Conservation (phyloP, 1,140 invertebrate genomes). For the Parapsyche elsis region DNA sequence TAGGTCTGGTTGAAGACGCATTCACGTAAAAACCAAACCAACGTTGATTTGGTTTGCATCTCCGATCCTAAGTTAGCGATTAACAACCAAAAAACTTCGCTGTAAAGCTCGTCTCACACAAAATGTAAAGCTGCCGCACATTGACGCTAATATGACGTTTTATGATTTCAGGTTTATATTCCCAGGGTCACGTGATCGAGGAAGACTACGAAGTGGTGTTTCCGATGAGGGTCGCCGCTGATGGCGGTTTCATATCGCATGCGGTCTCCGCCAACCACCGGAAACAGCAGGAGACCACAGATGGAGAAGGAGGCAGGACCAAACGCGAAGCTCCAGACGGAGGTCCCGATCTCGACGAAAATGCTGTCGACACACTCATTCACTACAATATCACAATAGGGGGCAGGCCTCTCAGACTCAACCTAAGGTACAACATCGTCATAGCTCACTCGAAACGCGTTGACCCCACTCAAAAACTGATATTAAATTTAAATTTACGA, state of each 20-base stretch:
- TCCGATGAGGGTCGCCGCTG: conserved; percentile 48
- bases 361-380: conserved; percentile 27
- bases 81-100: too few relatives aligned
- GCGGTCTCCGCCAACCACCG: conserved; percentile 42
- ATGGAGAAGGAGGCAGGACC: background rate
- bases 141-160: background rate
- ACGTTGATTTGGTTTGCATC: too few relatives aligned
- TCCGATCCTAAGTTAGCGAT: too few relatives aligned
- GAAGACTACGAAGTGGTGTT: conserved; percentile 50
- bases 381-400: conserved; percentile 55
- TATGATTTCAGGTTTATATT: conserved; percentile 48
- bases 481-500: too few relatives aligned
- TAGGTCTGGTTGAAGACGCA: too few relatives aligned
- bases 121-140: background rate
- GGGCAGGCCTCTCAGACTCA: conserved; percentile 43
- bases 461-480: too few relatives aligned
- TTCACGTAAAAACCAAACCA: too few relatives aligned
- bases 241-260: conserved; percentile 53
- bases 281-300: background rate
- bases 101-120: background rate
- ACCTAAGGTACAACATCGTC: conserved; percentile 53
- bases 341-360: conserved; percentile 29
- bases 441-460: too few relatives aligned
- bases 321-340: conserved; percentile 27
- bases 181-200: conserved; percentile 33